phyloP scores from a whole-genome alignment of 2,113 vertebrate species.

The Lepus americanus region DNA sequence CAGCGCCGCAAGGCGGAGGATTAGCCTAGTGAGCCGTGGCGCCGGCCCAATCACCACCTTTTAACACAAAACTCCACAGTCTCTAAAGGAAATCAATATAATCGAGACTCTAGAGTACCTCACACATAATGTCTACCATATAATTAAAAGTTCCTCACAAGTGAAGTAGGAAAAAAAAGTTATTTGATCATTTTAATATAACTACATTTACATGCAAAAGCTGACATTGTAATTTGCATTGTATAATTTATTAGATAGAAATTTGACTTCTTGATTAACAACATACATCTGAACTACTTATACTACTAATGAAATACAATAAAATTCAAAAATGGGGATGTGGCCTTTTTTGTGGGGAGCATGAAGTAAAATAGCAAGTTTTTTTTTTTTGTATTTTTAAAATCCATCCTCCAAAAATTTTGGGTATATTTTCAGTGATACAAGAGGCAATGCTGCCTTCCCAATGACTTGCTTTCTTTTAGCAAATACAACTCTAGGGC shows the following conservation, averaged over 20 bases:
- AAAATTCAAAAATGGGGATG: background rate
- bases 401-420: background rate
- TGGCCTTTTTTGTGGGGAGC: background rate
- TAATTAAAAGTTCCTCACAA: background rate
- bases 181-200: background rate
- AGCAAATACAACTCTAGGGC: background rate
- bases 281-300: constrained; percentile 3
- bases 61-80: background rate
- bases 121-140: background rate
- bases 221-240: background rate
- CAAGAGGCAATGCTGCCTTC: background rate
- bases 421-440: background rate
- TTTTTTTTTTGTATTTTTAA: background rate
- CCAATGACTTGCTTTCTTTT: background rate
- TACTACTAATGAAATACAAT: constrained; percentile 14
- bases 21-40: no score
- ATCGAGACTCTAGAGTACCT: background rate
- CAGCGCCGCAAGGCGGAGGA: no score
- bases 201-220: background rate
- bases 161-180: background rate
- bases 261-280: background rate
- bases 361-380: background rate
- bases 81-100: background rate
- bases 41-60: background rate
- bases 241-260: background rate